phyloP scores from a whole-genome alignment of 2,113 vertebrate species.

The Scopus umbretta region DNA sequence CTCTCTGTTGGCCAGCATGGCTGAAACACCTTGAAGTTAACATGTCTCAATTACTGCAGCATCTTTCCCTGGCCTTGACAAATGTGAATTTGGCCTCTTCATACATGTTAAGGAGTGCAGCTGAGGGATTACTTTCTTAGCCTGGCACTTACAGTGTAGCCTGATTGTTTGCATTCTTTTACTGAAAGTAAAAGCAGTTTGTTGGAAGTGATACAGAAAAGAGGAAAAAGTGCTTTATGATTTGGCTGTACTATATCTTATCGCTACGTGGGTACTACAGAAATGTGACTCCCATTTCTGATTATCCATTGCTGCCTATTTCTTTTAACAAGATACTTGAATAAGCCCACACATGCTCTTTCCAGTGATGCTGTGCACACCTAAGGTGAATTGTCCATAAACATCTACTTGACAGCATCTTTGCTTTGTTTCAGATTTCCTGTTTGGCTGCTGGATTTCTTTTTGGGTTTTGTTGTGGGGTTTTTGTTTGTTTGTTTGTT shows the following conservation, averaged over 20 bases:
- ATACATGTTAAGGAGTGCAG: accelerated
- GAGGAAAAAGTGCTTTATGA: not conserved
- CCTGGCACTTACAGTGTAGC: not conserved
- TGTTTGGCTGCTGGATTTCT: not conserved
- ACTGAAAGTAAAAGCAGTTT: not conserved
- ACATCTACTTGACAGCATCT: not conserved
- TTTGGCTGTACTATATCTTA: not conserved
- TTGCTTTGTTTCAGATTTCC: not conserved
- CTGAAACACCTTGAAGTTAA: not conserved
- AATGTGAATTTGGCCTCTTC: not conserved
- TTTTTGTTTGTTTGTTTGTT: not conserved
- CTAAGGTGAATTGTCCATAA: not conserved
- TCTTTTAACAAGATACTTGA: not conserved
- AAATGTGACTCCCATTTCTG: not conserved
- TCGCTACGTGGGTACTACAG: not conserved
- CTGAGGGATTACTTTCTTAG: not conserved
- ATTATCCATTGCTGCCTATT: not conserved
- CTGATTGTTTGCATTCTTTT: not conserved
- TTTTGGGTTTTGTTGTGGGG: not conserved
- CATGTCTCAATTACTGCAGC: not conserved
- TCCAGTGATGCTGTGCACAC: not conserved
- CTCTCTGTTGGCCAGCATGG: not conserved
- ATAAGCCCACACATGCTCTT: not conserved
- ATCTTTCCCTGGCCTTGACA: not conserved
- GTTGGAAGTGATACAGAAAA: not conserved